These are phyloP conservation scores for Chaetorhynchus papuensis DNA, from an alignment of 2,113 vertebrate species.

Conservation along the genomic window DNA sequence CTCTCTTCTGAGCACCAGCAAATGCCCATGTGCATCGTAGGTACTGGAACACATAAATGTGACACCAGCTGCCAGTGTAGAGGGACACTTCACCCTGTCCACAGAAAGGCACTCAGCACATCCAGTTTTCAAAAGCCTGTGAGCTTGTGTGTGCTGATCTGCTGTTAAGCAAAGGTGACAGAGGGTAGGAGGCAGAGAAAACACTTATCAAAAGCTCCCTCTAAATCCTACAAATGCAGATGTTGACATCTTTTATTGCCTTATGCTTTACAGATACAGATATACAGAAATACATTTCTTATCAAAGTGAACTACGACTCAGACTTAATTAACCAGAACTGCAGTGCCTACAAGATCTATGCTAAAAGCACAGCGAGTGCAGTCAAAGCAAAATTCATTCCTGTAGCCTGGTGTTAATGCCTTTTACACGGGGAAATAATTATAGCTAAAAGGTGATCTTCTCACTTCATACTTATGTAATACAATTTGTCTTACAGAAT, in stretches of 20 bases:
- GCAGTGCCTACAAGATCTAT: background rate
- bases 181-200: constrained; percentile 16
- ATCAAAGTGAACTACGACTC: background rate
- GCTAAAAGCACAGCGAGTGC: background rate
- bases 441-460: background rate
- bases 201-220: constrained; percentile 18
- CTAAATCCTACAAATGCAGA: constrained; percentile 5
- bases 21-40: rapidly evolving
- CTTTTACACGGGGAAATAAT: constrained; percentile 5
- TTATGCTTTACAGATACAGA: background rate
- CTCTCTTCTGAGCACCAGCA: background rate
- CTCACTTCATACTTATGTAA: background rate
- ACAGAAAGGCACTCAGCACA: background rate
- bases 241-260: constrained; percentile 2
- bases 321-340: constrained; percentile 41
- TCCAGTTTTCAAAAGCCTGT: background rate
- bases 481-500: background rate
- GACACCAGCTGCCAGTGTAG: background rate
- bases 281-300: constrained; percentile 1
- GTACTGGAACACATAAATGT: background rate
- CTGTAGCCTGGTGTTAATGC: background rate
- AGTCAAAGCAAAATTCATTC: background rate
- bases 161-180: background rate
- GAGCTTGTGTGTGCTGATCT: background rate
- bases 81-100: background rate